Evolutionary conservation across 2,113 vertebrate genomes (phyloP), one percentile per base, ranked within the genome.

Genomic region (Dipodomys merriami): DNA sequence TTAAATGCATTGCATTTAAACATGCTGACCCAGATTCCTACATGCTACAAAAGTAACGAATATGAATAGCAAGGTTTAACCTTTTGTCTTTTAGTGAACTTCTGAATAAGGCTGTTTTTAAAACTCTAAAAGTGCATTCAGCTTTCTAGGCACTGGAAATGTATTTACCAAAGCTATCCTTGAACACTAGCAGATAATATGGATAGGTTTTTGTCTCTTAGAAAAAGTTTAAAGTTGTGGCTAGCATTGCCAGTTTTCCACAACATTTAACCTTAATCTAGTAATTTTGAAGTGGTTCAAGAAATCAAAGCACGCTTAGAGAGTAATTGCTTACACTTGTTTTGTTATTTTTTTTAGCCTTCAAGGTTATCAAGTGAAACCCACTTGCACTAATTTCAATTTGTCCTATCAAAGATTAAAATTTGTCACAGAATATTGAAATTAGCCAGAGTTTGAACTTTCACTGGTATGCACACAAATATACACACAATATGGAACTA

Each of bases 401-500:
- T 95, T 95, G 90, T 95, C 79, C 80, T 86, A 83, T 92, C 91
- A 91, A 86, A 94, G 71, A 91, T 95, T 91, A 82, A 90, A 92
- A 90, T 92, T 90, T 85, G 86, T 90, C 49, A 93, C 60, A 82
- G 65, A 90, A 72, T 94, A 87, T 79, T 96, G 84, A 94, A 95
- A 96, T 94, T 81, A 94, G 8, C 77, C 87, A 89, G 83, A 77
- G 57, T 95, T 87, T 96, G 93, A 95, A 88, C 81, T 93, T 92
- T 72, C 90, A 22, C 81, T 86, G 82, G 7, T 86, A 74, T 64
- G 39, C 84, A 95, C 82, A 91, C 96, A 96, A 96, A 94, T 90
- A 94, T 91, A 93, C 83, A 95, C 81, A 94, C 93, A 96, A 90
- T 83, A 83, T 94, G 94, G 89, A 94, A 62, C 90, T 96, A 94